Percentiles rank a stretch among this genome's conserved stretches.
Evolutionary conservation across 1,140 invertebrate genomes (phyloP).

Genomic region (honey bee (Apis mellifera)): DNA sequence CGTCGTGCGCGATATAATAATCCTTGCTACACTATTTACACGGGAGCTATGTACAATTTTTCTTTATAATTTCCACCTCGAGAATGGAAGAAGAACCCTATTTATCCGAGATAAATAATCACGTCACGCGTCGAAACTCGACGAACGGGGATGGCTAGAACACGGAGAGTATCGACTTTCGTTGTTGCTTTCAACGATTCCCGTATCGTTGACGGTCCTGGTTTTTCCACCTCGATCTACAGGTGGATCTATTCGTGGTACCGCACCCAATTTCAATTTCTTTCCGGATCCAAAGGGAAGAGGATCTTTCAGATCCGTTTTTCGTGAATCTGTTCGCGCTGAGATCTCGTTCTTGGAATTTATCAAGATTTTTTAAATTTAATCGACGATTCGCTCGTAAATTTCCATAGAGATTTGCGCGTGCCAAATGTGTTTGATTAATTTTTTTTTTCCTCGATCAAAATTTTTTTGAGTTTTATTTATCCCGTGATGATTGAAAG

Average conservation of each 20-base stretch:
- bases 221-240: neutral
- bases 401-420: too few species aligned
- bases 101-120: constrained; percentile 32
- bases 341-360: too few species aligned
- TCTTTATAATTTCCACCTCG: constrained; percentile 25
- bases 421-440: too few species aligned
- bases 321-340: too few species aligned
- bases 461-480: too few species aligned
- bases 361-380: too few species aligned
- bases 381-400: too few species aligned
- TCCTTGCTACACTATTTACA: constrained; percentile 71
- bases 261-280: neutral
- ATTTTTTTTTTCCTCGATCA: too few species aligned
- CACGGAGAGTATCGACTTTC: constrained; percentile 44
- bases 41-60: constrained; percentile 65
- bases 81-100: constrained; percentile 24
- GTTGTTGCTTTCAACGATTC: constrained; percentile 52
- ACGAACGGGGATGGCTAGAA: constrained; percentile 21
- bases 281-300: too few species aligned
- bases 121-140: neutral
- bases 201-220: constrained; percentile 21
- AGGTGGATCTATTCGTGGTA: neutral
- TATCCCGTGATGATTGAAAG: too few species aligned
- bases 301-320: too few species aligned
- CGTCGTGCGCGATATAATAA: constrained; percentile 46